phyloP scores from a whole-genome alignment of 2,113 vertebrate species.

The Chinchilla lanigera region DNA sequence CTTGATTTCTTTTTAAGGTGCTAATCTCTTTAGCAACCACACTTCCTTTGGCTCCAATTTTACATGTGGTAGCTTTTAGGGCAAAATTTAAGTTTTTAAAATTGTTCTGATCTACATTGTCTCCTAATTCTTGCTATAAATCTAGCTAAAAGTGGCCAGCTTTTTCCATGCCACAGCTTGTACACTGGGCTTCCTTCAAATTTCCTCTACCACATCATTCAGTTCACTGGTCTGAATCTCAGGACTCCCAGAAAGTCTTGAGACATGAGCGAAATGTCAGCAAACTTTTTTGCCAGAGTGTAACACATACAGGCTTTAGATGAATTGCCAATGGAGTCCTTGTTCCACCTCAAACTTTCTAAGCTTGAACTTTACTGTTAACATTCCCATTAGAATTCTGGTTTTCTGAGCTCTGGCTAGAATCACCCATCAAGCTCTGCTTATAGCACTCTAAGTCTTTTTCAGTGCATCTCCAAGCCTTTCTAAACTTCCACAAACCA shows the following conservation, averaged over 20 bases:
- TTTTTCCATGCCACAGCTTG: background rate
- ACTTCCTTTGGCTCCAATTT: background rate
- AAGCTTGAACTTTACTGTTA: background rate
- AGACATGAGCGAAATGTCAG: background rate
- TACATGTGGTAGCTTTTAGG: background rate
- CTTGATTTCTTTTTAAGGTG: background rate
- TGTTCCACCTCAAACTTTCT: background rate
- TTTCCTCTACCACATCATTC: background rate
- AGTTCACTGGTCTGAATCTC: background rate
- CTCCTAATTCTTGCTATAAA: background rate
- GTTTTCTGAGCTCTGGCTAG: background rate
- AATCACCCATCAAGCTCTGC: background rate
- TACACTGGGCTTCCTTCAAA: background rate
- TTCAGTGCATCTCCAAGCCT: background rate
- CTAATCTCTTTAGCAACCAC: background rate
- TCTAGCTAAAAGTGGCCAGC: background rate
- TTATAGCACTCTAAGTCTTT: background rate
- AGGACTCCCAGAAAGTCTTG: background rate
- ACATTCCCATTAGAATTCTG: background rate
- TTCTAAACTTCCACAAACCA: background rate
- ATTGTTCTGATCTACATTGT: background rate
- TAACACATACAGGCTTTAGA: background rate
- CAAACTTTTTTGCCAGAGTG: background rate
- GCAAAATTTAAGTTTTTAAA: background rate
- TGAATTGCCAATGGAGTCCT: background rate